Base-by-base conservation (phyloP, 1,140 invertebrate genomes). In the Macrosteles quadrilineatus region DNA sequence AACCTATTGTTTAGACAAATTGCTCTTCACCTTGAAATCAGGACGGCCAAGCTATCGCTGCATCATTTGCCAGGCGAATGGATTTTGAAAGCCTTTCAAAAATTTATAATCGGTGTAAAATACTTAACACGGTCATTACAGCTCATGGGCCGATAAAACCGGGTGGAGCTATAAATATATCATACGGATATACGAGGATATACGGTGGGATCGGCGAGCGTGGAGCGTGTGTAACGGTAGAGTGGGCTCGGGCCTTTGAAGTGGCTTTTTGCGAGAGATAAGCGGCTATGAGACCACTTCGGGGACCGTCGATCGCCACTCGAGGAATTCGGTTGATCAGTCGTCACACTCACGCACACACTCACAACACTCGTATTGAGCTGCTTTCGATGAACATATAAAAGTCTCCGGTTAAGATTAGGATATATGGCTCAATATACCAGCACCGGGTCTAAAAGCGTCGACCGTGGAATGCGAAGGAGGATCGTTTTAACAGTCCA, bases 21-120 rank as follows among this genome's bases (percentile, higher is more conserved):
- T n/a, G n/a, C n/a, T n/a, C n/a, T n/a, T n/a, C n/a, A n/a, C n/a
- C n/a, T n/a, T n/a, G n/a, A n/a, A n/a, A n/a, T n/a, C n/a, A n/a
- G n/a, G n/a, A n/a, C n/a, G n/a, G n/a, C n/a, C n/a, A n/a, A n/a
- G n/a, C n/a, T n/a, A n/a, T n/a, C n/a, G n/a, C n/a, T n/a, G n/a
- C 14, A 36, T 36, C 32, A 36, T 14, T 4, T 4, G 32, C 14
- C 47, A 3, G 47, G n/a, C 47, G 4, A 50, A 50, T 19, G 47
- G n/a, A 50, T 50, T 19, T 50, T 50, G 47, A 50, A 50, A 50
- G 47, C 4, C 47, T 50, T 50, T 50, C 47, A 50, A 50, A 50
- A 50, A 50, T 50, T 50, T 50, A 50, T n/a, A 50, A n/a, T n/a
- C 47, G 47, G 14, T 50, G 47, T 50, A 50, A 50, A 50, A 50